phyloP scores from a whole-genome alignment of 2,888 invertebrate genomes.

The Cosmorhoe ocellata region DNA sequence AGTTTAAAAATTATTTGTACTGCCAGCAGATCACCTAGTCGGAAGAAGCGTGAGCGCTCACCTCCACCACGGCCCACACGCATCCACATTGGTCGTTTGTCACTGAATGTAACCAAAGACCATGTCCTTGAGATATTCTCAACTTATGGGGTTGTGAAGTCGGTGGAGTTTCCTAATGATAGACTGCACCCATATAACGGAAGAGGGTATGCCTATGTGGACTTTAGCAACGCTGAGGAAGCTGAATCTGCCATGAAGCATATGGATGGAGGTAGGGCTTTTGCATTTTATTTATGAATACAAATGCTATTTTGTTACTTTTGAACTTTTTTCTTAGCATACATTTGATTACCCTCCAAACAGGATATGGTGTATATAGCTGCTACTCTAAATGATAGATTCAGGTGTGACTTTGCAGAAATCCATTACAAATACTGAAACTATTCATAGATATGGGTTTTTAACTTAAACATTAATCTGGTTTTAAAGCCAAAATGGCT shows the following conservation, averaged over 20 bases:
- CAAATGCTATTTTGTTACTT: not conserved
- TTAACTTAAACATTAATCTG: too few species aligned
- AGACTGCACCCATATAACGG: conserved; percentile 93
- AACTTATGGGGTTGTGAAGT: conserved; percentile 92
- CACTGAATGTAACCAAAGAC: conserved; percentile 95
- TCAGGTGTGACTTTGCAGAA: too few species aligned
- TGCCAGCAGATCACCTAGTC: conserved; percentile 80
- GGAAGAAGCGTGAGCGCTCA: conserved; percentile 90
- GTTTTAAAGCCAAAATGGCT: too few species aligned
- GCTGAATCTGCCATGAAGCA: conserved; percentile 99
- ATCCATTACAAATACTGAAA: too few species aligned
- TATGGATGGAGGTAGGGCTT: conserved; percentile 95
- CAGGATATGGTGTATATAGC: too few species aligned
- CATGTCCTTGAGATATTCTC: conserved; percentile 96
- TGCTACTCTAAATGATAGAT: too few species aligned
- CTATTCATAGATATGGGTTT: too few species aligned
- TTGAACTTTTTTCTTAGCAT: too few species aligned
- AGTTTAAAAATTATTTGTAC: too few species aligned
- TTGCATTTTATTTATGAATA: not conserved
- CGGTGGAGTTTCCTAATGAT: conserved; percentile 94
- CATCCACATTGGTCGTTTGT: conserved; percentile 96
- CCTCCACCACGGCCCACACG: conserved; percentile 95
- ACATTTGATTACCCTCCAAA: too few species aligned
- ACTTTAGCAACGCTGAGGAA: conserved; percentile 96
- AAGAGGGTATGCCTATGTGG: conserved; percentile 97